phyloP scores from a whole-genome alignment of 2,113 vertebrate species.

The Phodopus roborovskii region DNA sequence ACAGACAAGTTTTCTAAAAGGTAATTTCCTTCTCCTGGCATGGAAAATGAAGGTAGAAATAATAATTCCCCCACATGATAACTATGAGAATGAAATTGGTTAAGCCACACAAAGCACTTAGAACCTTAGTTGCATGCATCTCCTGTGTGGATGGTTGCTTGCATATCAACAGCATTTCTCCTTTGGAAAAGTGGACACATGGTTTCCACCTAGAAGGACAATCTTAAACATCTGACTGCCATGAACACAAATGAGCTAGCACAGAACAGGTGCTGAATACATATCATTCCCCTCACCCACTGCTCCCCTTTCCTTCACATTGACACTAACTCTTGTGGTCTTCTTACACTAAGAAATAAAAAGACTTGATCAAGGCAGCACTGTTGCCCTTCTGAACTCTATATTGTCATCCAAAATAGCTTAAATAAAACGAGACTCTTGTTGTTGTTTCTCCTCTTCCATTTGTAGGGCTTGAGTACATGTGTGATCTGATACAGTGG shows the following conservation, averaged over 20 bases:
- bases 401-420: not conserved
- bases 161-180: not conserved
- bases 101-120: slow-evolving; percentile 47
- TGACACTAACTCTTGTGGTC: too few relatives aligned
- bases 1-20: not conserved
- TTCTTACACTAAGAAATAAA: not conserved
- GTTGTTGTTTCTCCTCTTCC: not conserved
- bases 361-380: not conserved
- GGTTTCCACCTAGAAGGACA: not conserved
- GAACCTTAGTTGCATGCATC: not conserved
- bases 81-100: slow-evolving; percentile 22
- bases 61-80: not conserved
- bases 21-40: not conserved
- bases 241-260: not conserved
- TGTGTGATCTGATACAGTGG: too few relatives aligned
- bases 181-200: not conserved
- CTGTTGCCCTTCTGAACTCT: not conserved
- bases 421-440: not conserved
- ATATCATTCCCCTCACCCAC: not conserved
- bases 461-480: not conserved
- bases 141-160: not conserved
- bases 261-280: not conserved
- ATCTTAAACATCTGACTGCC: not conserved
- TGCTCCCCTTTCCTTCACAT: too few relatives aligned
- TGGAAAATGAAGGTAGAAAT: not conserved